These are phyloP conservation scores for Planococcus citri DNA, from an alignment of 1,140 invertebrate species.

Conservation along the genomic window DNA sequence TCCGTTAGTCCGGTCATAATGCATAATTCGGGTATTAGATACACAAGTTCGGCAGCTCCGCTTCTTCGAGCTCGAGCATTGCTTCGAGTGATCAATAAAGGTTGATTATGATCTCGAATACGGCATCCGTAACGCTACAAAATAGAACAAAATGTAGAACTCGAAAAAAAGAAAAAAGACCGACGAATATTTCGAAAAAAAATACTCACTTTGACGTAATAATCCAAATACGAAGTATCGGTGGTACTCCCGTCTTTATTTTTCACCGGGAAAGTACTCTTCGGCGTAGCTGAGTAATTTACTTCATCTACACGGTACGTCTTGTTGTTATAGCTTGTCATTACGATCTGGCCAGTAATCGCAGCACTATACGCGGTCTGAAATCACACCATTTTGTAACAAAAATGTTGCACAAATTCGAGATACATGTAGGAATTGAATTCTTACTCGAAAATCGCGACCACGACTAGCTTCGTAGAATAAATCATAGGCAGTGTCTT, in stretches of 20 bases:
- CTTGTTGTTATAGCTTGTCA: slow-evolving; percentile 71
- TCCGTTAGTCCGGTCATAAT: slow-evolving; percentile 59
- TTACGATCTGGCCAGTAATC: slow-evolving; percentile 40
- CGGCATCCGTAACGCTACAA: slow-evolving; percentile 23
- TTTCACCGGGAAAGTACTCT: slow-evolving; percentile 48
- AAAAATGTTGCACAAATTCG: neutral
- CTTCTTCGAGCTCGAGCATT: slow-evolving; percentile 47
- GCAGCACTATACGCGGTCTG: slow-evolving; percentile 21
- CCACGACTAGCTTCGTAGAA: neutral
- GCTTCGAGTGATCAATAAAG: slow-evolving; percentile 23
- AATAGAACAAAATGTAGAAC: neutral
- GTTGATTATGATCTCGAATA: slow-evolving; percentile 6
- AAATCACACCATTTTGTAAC: no score
- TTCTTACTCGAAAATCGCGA: slow-evolving; percentile 19
- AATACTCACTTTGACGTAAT: slow-evolving; percentile 47
- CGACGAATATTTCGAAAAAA: slow-evolving; percentile 34
- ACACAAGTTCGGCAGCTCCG: slow-evolving; percentile 44
- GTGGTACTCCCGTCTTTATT: slow-evolving; percentile 38
- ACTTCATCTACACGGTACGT: slow-evolving; percentile 73
- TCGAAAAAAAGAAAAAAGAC: no score
- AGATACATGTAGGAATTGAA: neutral
- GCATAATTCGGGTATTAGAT: slow-evolving; percentile 70
- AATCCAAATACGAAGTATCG: slow-evolving; percentile 55
- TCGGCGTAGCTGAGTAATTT: slow-evolving; percentile 53
- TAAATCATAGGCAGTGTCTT: slow-evolving; percentile 42